phyloP scores from a whole-genome alignment of 2,113 vertebrate species.

The Hydropotes inermis region DNA sequence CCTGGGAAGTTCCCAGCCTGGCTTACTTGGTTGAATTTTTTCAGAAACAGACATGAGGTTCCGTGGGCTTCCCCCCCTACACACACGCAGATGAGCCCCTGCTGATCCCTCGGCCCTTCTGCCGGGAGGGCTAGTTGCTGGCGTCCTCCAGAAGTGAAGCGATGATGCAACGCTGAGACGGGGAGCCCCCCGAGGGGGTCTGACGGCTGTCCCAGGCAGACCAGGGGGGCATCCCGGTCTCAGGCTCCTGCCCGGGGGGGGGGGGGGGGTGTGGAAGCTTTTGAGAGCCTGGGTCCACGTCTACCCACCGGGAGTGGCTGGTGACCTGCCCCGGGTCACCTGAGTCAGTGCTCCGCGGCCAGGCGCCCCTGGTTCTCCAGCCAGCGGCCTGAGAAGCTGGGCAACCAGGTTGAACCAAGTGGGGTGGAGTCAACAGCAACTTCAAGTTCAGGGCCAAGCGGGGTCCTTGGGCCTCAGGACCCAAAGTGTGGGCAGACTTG shows the following conservation, averaged over 20 bases:
- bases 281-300: neutral
- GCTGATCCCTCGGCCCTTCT: rapidly evolving
- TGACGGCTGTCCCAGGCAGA: neutral
- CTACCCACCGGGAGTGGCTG: neutral
- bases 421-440: neutral
- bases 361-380: neutral
- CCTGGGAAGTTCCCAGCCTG: constrained; percentile 39
- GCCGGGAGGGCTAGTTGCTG: neutral
- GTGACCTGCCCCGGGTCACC: neutral
- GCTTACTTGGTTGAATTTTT: neutral
- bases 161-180: neutral
- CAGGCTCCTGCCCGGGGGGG: rapidly evolving
- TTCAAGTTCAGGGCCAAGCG: neutral
- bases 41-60: neutral
- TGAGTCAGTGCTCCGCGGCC: neutral
- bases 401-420: neutral
- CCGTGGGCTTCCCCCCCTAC: neutral
- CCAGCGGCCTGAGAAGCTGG: neutral
- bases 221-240: neutral
- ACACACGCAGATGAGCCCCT: neutral
- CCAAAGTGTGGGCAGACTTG: neutral
- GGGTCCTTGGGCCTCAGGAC: neutral
- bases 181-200: neutral
- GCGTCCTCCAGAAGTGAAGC: neutral
- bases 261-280: neutral